phyloP scores from a whole-genome alignment of 2,113 vertebrate species.

The Romanogobio albipinnatus region DNA sequence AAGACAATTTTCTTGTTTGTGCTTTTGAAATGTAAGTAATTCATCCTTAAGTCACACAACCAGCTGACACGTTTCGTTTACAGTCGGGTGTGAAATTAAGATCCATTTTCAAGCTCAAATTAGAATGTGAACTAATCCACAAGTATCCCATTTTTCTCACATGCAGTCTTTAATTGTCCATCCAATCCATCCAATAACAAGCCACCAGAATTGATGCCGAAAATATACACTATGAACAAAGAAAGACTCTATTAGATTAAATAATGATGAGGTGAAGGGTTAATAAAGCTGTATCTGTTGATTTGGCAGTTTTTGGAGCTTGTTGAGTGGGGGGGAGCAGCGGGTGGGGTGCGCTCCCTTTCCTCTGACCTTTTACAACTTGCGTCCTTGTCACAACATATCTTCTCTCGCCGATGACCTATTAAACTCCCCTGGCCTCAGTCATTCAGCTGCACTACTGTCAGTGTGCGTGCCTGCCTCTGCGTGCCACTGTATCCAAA shows the following conservation, averaged over 20 bases:
- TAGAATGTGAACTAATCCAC: constrained; percentile 5
- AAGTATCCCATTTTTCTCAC: constrained; percentile 4
- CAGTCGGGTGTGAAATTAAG: not conserved
- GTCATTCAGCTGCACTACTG: constrained; percentile 27
- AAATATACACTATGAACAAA: constrained; percentile 19
- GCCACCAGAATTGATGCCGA: not conserved
- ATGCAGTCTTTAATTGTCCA: constrained; percentile 31
- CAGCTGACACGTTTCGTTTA: not conserved
- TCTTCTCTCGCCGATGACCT: constrained; percentile 56
- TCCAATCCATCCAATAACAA: constrained; percentile 24
- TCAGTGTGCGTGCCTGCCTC: constrained; percentile 22
- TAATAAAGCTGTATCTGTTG: constrained; percentile 34
- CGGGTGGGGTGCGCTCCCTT: constrained; percentile 41
- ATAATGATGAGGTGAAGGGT: constrained; percentile 40
- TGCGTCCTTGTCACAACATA: constrained; percentile 60
- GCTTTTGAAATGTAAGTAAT: constrained; percentile 5
- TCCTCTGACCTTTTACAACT: constrained; percentile 59
- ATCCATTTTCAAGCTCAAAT: constrained; percentile 28
- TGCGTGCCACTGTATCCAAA: constrained; percentile 21
- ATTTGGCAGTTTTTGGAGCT: constrained; percentile 23
- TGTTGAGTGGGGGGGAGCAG: constrained; percentile 19
- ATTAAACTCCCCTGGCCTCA: constrained; percentile 54
- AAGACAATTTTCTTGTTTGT: not conserved
- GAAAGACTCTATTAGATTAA: not conserved
- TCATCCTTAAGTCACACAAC: not conserved